Conservation (phyloP, 2,888 invertebrate species). For the Abrostola tripartita region DNA sequence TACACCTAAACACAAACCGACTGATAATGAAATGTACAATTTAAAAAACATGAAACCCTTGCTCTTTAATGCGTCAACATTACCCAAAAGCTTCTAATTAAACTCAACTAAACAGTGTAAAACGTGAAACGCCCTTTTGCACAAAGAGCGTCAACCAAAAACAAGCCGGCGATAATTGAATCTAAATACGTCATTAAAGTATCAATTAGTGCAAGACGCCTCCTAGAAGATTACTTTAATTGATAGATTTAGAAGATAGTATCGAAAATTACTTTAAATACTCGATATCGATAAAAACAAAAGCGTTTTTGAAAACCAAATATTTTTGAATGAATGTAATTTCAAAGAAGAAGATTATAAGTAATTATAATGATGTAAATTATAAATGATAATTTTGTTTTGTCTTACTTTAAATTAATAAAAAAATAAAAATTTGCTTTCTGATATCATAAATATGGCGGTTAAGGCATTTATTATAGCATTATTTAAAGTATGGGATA, state of each 20-base stretch:
- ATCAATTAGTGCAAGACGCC: constrained; percentile 35
- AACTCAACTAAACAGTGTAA: constrained; percentile 14
- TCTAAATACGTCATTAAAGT: constrained; percentile 33
- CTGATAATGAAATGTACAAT: too few species aligned
- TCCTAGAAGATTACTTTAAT: constrained; percentile 27
- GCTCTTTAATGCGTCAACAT: constrained; percentile 13
- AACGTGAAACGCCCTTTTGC: constrained; percentile 7
- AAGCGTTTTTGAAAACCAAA: neutral
- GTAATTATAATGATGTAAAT: too few species aligned
- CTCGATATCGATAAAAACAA: constrained; percentile 9
- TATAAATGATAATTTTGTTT: too few species aligned
- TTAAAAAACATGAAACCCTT: too few species aligned
- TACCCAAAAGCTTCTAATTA: constrained; percentile 7
- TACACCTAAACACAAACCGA: too few species aligned
- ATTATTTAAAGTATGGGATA: too few species aligned
- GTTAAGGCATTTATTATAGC: too few species aligned
- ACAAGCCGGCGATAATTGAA: constrained; percentile 21
- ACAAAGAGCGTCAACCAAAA: constrained; percentile 16
- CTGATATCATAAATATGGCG: too few species aligned
- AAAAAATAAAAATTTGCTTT: too few species aligned
- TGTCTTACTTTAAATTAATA: too few species aligned
- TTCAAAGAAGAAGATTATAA: too few species aligned
- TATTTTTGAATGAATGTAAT: neutral
- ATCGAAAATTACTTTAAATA: constrained; percentile 8
- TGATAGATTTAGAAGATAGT: constrained; percentile 7